Evolutionary conservation across 2,797 vertebrate species (phyloP), one percentile per base, ranked within the genome.

Genomic region (Gorsachius magnificus): DNA sequence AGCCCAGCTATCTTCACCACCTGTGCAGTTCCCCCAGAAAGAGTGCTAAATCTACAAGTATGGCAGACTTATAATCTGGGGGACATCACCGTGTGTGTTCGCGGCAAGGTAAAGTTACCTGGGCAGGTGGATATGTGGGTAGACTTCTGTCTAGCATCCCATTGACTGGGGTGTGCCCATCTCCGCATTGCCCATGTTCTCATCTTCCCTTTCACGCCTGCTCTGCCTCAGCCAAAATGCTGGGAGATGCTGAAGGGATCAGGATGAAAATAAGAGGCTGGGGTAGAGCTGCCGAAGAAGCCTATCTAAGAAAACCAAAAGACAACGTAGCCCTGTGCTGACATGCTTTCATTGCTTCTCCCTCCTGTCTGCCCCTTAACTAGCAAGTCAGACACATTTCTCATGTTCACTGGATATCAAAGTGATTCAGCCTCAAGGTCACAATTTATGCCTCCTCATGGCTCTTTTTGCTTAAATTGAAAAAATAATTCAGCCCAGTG

Each of bases 151-250:
- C 21, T 35, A 41, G 46, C 29, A 8, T 8, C 31, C 26, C 4
- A 0, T 11, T 10, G 11, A 0, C 54, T 46, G 66, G n/a, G 20
- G 35, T 5, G 4, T 54, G 57, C 25, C 29, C 28, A 7, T 31
- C 26, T 68, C 74, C 69, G 58, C 33, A 5, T 1, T 24, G 22
- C 9, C 65, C 1, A 0, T n/a, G 5, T 38, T 65, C 17, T 65
- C 24, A 2, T 38, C 21, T 38, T 43, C 70, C 33, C 17, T 76
- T 58, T 66, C 58, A 4, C 41, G 54, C 43, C 66, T 60, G 14
- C 53, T 88, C 51, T 81, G 58, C 66, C 80, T 45, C 46, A 48
- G 51, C 19, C 77, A 35, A 58, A 82, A 63, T 25, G 1, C 56
- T 45, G 63, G 36, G 57, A 76, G n/a, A 8, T 18, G 38, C 54